Conservation (phyloP, 2,888 invertebrate genomes). For the Hedychridium roseum region DNA sequence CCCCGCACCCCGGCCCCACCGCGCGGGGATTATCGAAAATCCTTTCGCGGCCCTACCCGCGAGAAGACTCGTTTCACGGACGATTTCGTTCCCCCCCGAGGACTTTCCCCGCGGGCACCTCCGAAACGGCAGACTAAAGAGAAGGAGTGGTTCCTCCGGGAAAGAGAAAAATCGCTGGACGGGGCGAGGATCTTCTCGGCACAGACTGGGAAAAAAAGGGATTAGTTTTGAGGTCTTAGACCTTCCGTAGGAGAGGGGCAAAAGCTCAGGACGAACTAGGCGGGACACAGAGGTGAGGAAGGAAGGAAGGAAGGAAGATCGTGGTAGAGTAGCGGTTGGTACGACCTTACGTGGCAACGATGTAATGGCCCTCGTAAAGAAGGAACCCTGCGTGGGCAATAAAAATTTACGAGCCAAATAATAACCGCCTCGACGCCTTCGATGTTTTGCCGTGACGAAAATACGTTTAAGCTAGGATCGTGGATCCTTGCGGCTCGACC, state of each 20-base stretch:
- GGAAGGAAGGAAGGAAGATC: constrained; percentile 1
- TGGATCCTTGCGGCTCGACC: too few species aligned
- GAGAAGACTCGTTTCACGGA: constrained; percentile 33
- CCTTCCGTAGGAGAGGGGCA: too few species aligned
- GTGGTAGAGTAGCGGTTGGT: constrained; percentile 29
- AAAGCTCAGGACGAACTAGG: too few species aligned
- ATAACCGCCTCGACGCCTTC: constrained; percentile 36
- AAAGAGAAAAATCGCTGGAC: neutral
- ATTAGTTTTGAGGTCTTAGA: too few species aligned
- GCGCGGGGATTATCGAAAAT: constrained; percentile 28
- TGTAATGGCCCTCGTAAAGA: constrained; percentile 54
- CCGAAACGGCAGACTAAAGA: constrained; percentile 8
- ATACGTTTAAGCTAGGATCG: too few species aligned
- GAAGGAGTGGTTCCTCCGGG: constrained; percentile 16
- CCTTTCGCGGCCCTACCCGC: constrained; percentile 19
- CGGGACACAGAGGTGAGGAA: neutral
- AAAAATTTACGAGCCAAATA: constrained; percentile 58
- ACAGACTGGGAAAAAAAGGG: too few species aligned
- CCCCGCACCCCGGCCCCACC: constrained; percentile 12
- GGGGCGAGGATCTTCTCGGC: too few species aligned
- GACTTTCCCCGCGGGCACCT: constrained; percentile 6
- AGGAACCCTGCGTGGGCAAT: constrained; percentile 48
- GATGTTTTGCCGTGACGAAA: too few species aligned
- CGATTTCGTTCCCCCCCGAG: constrained; percentile 30
- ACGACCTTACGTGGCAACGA: constrained; percentile 45